Evolutionary conservation across 2,113 vertebrate genomes (phyloP).

Genomic region (Panurus biarmicus): DNA sequence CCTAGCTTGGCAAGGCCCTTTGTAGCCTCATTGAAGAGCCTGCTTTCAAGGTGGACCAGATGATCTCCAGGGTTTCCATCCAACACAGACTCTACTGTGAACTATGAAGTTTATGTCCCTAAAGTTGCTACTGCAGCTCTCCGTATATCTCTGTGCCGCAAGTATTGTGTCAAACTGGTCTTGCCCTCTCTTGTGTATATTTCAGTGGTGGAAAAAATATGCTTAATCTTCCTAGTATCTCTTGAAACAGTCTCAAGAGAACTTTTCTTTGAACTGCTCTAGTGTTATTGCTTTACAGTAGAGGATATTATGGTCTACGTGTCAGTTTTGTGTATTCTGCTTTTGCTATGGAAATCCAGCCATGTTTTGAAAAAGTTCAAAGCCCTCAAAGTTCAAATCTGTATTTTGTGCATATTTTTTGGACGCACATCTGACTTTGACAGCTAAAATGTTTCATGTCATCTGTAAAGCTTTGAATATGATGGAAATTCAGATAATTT

Average conservation of each 20-base stretch:
- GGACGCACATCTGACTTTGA: neutral
- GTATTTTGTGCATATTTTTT: neutral
- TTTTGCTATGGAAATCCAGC: neutral
- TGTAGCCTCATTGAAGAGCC: neutral
- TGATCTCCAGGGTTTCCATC: neutral
- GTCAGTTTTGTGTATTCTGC: neutral
- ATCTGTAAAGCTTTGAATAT: neutral
- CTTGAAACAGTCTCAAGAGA: neutral
- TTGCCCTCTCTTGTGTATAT: neutral
- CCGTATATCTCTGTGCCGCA: neutral
- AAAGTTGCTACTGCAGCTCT: neutral
- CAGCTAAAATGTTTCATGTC: neutral
- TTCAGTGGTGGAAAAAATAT: neutral
- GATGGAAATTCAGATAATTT: neutral
- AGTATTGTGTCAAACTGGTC: neutral
- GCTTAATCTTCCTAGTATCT: neutral
- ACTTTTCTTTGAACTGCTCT: neutral
- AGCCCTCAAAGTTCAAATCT: neutral
- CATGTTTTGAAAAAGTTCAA: neutral
- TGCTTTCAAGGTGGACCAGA: neutral
- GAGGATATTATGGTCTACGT: neutral
- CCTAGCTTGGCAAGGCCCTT: neutral
- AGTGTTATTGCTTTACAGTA: neutral
- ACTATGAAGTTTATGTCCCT: neutral
- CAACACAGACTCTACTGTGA: neutral